Conservation (phyloP, 2,797 vertebrate genomes). For the Macroramphosus scolopax region DNA sequence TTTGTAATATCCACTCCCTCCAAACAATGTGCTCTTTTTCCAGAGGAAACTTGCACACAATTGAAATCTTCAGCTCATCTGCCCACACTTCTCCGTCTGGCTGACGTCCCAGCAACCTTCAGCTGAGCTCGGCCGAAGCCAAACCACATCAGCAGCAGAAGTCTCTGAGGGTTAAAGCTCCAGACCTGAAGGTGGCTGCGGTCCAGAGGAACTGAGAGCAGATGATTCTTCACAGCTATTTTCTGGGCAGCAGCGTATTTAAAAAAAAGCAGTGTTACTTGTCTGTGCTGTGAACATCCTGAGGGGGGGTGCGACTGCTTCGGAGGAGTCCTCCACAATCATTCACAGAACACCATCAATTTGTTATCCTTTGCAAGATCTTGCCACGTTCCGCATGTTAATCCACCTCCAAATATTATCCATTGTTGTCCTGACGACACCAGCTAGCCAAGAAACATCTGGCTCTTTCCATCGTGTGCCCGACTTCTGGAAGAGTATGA, state of each 20-base stretch:
- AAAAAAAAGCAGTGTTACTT: slow-evolving; percentile 20
- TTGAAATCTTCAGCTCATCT: slow-evolving; percentile 49
- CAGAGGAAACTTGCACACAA: slow-evolving; percentile 42
- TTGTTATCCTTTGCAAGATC: slow-evolving; percentile 23
- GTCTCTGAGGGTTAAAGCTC: slow-evolving; percentile 59
- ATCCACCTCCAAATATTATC: slow-evolving; percentile 15
- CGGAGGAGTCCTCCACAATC: slow-evolving; percentile 10
- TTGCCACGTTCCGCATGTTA: slow-evolving; percentile 21
- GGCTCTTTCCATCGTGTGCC: slow-evolving; percentile 30
- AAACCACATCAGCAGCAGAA: slow-evolving; percentile 61
- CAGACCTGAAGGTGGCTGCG: slow-evolving; percentile 61
- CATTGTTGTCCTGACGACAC: slow-evolving; percentile 10
- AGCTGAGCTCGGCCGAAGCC: slow-evolving; percentile 48
- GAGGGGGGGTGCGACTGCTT: slow-evolving; percentile 8
- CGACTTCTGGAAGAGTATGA: slow-evolving; percentile 46
- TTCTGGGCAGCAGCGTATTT: slow-evolving; percentile 35
- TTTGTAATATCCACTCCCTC: slow-evolving; percentile 25
- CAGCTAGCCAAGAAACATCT: slow-evolving; percentile 16
- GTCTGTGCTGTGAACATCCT: slow-evolving; percentile 4
- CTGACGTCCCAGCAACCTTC: slow-evolving; percentile 48
- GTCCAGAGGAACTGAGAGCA: slow-evolving; percentile 43
- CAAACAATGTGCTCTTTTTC: slow-evolving; percentile 50
- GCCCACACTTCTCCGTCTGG: slow-evolving; percentile 50
- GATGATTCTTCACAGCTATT: slow-evolving; percentile 49
- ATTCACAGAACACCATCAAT: slow-evolving; percentile 12